These are phyloP conservation scores for Trochalopteron elliotii DNA, from an alignment of 2,113 vertebrate species.

Conservation along the genomic window DNA sequence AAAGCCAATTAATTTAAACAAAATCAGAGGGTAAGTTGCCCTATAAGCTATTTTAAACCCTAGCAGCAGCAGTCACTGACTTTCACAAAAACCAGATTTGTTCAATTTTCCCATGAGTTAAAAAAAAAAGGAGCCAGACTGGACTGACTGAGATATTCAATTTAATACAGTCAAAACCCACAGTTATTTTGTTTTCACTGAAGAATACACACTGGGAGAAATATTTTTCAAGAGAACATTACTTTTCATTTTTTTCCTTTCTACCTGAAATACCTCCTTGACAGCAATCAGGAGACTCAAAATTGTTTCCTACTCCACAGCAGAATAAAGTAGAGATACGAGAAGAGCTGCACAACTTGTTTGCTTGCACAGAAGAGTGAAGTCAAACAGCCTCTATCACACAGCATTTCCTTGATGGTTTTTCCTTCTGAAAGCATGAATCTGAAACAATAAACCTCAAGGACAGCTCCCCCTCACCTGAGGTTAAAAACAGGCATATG, in stretches of 20 bases:
- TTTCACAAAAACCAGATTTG: neutral
- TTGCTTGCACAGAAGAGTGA: neutral
- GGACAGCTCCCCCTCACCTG: neutral
- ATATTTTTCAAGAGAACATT: neutral
- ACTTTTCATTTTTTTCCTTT: neutral
- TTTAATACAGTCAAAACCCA: neutral
- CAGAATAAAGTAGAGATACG: fast-evolving
- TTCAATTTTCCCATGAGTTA: neutral
- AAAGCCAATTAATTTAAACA: neutral
- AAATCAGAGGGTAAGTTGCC: neutral
- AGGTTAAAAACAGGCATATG: neutral
- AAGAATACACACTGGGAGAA: neutral
- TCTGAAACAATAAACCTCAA: neutral
- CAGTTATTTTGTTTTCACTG: neutral
- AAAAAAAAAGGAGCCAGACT: neutral
- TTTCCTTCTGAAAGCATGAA: neutral
- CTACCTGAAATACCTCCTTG: neutral
- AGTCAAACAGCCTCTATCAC: neutral
- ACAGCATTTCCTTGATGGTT: neutral
- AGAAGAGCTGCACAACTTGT: neutral
- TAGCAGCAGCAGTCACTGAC: neutral
- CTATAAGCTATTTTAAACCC: neutral
- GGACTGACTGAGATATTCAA: neutral
- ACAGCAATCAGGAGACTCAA: neutral
- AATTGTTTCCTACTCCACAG: neutral